A percentile compares a stretch with the other conserved stretches of the same genome.
These are phyloP conservation scores for Paralichthys olivaceus DNA, from an alignment of 2,113 vertebrate species.

Conservation along the genomic window DNA sequence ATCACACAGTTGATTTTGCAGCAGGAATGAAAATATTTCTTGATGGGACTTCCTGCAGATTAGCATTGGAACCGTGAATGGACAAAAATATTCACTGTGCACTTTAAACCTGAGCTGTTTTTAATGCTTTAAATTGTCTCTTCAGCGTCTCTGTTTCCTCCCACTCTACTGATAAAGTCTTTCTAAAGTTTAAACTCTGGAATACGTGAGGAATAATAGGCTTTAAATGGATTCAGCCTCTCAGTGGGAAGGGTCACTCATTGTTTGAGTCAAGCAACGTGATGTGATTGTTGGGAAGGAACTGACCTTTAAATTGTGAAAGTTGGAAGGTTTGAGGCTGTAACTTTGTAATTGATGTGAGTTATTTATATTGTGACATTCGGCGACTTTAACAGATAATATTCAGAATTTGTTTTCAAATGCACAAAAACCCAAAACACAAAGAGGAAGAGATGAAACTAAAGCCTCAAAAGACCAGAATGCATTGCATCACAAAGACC, in stretches of 20 bases:
- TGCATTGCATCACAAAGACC: too few species aligned
- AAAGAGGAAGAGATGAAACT: too few species aligned
- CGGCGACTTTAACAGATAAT: neutral
- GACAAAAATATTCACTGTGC: neutral
- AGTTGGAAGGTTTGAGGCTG: neutral
- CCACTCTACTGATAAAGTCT: neutral
- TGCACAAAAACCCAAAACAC: too few species aligned
- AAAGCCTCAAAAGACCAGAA: too few species aligned
- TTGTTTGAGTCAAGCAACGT: constrained; percentile 10
- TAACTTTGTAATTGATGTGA: neutral
- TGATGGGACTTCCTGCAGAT: constrained; percentile 15
- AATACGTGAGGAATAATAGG: too few species aligned
- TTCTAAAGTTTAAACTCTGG: neutral
- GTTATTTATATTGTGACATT: neutral
- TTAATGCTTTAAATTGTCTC: neutral
- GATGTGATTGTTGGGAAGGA: constrained; percentile 4
- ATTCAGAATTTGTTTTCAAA: too few species aligned
- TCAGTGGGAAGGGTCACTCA: neutral
- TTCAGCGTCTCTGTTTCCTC: neutral
- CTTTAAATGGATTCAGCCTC: neutral
- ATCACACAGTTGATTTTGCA: neutral
- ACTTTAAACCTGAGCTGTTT: neutral
- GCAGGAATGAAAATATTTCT: neutral
- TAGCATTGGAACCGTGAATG: neutral
- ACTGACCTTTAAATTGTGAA: neutral